Base-by-base conservation (phyloP, 2,888 invertebrate species). In the Hedya salicella region DNA sequence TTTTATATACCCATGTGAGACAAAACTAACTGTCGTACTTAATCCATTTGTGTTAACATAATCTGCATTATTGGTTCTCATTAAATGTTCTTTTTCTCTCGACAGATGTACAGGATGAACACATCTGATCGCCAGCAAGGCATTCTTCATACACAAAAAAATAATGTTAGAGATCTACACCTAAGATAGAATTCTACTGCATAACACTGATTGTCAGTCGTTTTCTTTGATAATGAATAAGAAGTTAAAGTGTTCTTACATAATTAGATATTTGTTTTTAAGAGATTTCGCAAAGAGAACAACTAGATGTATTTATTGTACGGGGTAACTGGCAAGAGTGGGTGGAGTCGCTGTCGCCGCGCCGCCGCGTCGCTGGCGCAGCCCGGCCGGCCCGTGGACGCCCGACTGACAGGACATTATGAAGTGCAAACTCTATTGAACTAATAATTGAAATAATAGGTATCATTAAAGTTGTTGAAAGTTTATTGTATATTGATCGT, bases 71-170 rank as follows among this genome's bases (percentile, higher is more conserved):
- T 39, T 46, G 17, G 61, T 56, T 72, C 77, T 78, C 81, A 79
- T 75, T 79, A 89, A 91, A 93, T 91, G 87, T 92, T 93, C 91
- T 93, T 93, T 93, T 93, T 93, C 92, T 90, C 86, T 85, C 86
- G 91, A 78, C 95, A 95, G 95, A 95, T 94, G 94, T 94, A 86
- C 95, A 94, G 90, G 95, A 95, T 86, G 95, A 95, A 91, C 94
- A 94, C 92, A 95, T 95, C 93, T 95, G 93, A 94, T 82, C 85
- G 78, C 78, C 77, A 78, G 81, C 86, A 82, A 81, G 81, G 80
- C 82, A 82, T 82, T 79, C 85, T 79, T 74, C 86, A 63, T 52
- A 61, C 32, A 42, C 54, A 61, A 54, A 40, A 66, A 59, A 66
- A 46, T 49, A 30, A 66, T 46, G 32, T 48, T 52, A 32, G 42